These are phyloP conservation scores for Pseudomyrmex cubaensis DNA, from an alignment of 1,140 invertebrate species.

Conservation along the genomic window DNA sequence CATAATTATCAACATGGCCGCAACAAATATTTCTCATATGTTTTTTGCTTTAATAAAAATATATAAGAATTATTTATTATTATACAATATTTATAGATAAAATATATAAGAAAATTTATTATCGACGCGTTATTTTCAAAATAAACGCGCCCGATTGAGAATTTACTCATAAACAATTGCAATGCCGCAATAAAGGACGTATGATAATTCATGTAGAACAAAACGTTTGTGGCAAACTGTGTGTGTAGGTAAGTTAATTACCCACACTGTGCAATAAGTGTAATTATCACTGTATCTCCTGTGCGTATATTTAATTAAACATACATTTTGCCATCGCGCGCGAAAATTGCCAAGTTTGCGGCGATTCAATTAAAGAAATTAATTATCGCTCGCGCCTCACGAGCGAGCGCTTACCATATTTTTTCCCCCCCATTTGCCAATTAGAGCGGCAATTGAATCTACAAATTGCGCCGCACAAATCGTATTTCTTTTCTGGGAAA, in stretches of 20 bases:
- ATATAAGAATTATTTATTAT: no score
- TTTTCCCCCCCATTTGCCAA: conserved; percentile 1
- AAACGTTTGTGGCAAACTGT: neutral
- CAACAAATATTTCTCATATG: no score
- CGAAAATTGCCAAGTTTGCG: conserved; percentile 6
- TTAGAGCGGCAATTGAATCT: conserved; percentile 27
- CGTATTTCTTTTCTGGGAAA: conserved; percentile 6
- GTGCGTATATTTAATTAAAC: conserved; percentile 29
- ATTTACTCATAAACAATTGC: no score
- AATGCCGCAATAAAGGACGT: no score
- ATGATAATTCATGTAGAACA: no score
- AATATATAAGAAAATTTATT: no score
- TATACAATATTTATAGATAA: no score
- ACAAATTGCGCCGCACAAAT: no score
- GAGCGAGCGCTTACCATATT: neutral
- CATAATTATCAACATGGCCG: no score
- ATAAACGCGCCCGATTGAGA: no score
- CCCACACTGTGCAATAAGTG: neutral
- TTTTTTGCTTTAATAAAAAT: no score
- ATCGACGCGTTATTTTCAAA: no score
- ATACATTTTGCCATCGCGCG: conserved; percentile 15
- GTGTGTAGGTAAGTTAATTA: neutral
- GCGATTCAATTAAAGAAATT: conserved; percentile 54
- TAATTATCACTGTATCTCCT: neutral
- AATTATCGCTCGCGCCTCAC: conserved; percentile 21